phyloP scores from a whole-genome alignment of 2,113 vertebrate species.

The Fulmarus glacialis region DNA sequence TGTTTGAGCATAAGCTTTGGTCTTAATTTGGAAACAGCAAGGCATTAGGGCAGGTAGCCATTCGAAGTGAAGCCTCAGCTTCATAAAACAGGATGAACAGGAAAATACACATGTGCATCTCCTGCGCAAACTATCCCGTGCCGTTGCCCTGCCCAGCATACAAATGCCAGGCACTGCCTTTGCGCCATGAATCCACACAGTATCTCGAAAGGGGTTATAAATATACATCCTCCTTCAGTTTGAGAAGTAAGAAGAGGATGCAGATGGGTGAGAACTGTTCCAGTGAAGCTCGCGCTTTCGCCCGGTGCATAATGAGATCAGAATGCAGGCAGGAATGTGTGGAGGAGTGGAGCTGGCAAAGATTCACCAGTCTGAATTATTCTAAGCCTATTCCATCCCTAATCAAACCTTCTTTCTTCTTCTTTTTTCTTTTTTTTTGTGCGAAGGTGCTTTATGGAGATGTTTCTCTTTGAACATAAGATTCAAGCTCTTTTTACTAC shows the following conservation, averaged over 20 bases:
- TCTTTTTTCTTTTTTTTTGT: not conserved
- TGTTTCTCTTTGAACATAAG: not conserved
- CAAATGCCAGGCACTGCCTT: fast-evolving
- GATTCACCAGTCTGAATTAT: constrained; percentile 59
- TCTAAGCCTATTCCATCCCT: constrained; percentile 29
- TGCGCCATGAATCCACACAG: not conserved
- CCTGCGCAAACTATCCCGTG: fast-evolving
- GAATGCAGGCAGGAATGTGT: constrained; percentile 69
- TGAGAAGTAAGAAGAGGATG: constrained; percentile 40
- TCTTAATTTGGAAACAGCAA: not conserved
- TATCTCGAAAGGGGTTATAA: not conserved
- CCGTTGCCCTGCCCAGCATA: not conserved
- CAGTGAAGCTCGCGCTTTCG: constrained; percentile 38
- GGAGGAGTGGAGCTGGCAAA: constrained; percentile 69
- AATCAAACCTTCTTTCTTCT: not conserved
- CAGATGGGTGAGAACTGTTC: constrained; percentile 64
- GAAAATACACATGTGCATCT: not conserved
- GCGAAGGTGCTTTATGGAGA: not conserved
- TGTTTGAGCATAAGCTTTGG: not conserved
- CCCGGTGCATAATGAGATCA: constrained; percentile 50
- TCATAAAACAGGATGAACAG: not conserved
- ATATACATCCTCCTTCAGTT: constrained; percentile 30
- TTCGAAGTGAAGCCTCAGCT: not conserved
- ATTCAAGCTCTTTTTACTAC: not conserved
- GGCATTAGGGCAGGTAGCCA: not conserved